These are phyloP conservation scores for Crocallis elinguaria DNA, from an alignment of 2,888 invertebrate genomes.

Conservation along the genomic window DNA sequence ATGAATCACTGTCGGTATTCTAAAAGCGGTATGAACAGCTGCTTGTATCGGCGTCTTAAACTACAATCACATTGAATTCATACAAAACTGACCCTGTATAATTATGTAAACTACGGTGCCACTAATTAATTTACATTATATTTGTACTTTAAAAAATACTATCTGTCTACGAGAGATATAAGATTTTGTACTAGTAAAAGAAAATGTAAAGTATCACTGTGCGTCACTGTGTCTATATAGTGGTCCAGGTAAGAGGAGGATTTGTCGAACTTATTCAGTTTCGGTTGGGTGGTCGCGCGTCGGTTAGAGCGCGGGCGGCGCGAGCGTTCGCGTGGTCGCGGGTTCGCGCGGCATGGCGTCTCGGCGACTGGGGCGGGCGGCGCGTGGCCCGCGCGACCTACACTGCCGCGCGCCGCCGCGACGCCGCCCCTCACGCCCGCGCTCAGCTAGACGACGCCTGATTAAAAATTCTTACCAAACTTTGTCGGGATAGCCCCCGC, in stretches of 20 bases:
- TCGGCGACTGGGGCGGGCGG: constrained; percentile 44
- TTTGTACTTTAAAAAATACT: constrained; percentile 82
- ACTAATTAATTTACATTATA: constrained; percentile 72
- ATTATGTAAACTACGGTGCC: constrained; percentile 78
- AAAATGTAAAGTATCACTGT: constrained; percentile 59
- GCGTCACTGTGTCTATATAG: constrained; percentile 76
- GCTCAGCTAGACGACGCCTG: constrained; percentile 54
- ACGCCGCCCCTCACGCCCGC: constrained; percentile 47
- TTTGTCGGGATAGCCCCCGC: constrained; percentile 61
- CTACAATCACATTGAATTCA: constrained; percentile 85
- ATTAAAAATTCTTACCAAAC: constrained; percentile 80
- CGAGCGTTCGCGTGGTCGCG: constrained; percentile 49
- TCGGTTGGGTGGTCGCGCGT: constrained; percentile 69
- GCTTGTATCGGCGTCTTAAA: constrained; percentile 76
- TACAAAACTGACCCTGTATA: constrained; percentile 85
- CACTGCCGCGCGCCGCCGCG: constrained; percentile 83
- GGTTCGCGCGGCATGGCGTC: constrained; percentile 53
- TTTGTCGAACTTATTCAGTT: constrained; percentile 85
- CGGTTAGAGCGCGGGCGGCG: constrained; percentile 61
- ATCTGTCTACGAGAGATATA: constrained; percentile 75
- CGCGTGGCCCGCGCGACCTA: constrained; percentile 56
- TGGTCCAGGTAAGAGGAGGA: constrained; percentile 84
- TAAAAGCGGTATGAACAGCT: constrained; percentile 76
- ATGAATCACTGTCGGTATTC: constrained; percentile 69
- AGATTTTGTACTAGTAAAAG: constrained; percentile 79